Base-by-base conservation (phyloP, 2,113 vertebrate genomes). In the Anser cygnoides region DNA sequence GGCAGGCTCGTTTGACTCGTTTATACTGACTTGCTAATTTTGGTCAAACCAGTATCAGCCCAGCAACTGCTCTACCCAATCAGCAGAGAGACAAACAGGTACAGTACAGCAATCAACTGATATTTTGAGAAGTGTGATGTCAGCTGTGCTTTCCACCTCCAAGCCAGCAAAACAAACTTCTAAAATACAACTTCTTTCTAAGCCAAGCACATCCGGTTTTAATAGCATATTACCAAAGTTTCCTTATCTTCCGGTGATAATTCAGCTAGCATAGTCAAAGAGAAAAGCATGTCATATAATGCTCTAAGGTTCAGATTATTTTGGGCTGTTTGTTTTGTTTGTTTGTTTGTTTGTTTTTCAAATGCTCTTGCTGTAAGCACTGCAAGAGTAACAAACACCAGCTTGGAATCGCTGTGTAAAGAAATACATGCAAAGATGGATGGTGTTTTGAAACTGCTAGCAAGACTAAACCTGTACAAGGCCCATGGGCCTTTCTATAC, bases 11-110 rank as follows among this genome's bases (percentile, higher is more conserved):
- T 96, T 90, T 83, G 95, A 97, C 96, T 96, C 87, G 96, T 96
- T 96, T 93, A 92, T 84, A 95, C 55, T 59, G 87, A 95, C 97
- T 97, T 97, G 95, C 96, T 96, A 95, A 95, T 97, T 97, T 95
- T 95, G 92, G 95, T 95, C 95, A 84, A 94, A 96, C 93, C 76
- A 89, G 73, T 97, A 95, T 92, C 79, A 61, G 95, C 97, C 95
- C 94, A 95, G 93, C 96, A 97, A 97, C 95, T 96, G 93, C 77
- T n/a, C 55, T 35, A 19, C 82, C 95, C 97, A 97, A 92, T 95
- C 76, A 96, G 95, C 33, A 66, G 76, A 84, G 50, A 95, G 93
- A 97, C 93, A 97, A 97, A 95, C 84, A 96, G 96, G 86, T 91
- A 91, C 59, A 0, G 1, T 90, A 89, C 68, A 93, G 95, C 89